Conservation (phyloP, 2,797 vertebrate genomes). For the Oreochromis mossambicus region DNA sequence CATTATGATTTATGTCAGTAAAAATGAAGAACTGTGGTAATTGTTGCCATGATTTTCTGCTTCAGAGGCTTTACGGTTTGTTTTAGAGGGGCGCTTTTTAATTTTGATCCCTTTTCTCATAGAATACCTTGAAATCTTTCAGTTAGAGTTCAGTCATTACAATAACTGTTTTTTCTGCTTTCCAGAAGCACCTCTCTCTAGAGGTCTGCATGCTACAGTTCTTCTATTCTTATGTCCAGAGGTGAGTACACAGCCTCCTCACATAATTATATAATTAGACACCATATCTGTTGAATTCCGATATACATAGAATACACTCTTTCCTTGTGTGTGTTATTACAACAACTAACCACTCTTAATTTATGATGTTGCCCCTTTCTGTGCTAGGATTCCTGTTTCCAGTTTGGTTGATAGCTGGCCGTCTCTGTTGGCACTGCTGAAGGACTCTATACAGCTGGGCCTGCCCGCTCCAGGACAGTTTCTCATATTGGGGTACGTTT, state of each 20-base stretch:
- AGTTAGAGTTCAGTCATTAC: background rate
- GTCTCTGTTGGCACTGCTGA: constrained; percentile 88
- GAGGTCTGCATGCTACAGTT: constrained; percentile 99
- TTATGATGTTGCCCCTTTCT: background rate
- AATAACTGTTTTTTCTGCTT: background rate
- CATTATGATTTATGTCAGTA: background rate
- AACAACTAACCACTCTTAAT: background rate
- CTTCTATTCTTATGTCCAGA: constrained; percentile 97
- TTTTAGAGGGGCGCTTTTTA: background rate
- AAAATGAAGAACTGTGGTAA: background rate
- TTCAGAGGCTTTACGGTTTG: background rate
- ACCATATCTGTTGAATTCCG: background rate
- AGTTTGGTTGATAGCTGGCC: constrained; percentile 96
- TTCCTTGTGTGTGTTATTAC: background rate
- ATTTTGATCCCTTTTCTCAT: background rate
- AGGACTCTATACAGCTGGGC: constrained; percentile 92
- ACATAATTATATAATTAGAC: background rate
- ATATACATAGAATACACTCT: background rate
- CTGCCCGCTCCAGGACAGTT: constrained; percentile 96
- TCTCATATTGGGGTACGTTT: constrained; percentile 90
- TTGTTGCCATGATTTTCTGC: background rate
- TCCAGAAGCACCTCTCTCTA: constrained; percentile 94
- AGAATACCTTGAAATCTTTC: background rate
- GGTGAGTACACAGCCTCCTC: constrained; percentile 75
- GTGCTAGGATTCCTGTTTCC: constrained; percentile 88